Conservation (phyloP, 2,888 invertebrate genomes). For the Rhagium mordax region DNA sequence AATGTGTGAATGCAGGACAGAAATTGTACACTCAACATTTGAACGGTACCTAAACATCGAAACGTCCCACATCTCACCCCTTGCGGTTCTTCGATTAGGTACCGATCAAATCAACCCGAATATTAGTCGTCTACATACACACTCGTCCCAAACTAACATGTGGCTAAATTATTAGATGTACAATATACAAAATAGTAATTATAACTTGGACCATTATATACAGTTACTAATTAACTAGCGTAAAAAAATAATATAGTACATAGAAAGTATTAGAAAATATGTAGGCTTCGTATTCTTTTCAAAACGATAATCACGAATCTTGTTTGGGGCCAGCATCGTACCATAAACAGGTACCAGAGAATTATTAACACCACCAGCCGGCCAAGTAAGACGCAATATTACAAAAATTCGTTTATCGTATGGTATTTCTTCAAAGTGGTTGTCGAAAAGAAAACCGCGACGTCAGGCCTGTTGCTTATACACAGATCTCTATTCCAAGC, state of each 20-base stretch:
- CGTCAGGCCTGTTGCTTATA: too few relatives aligned
- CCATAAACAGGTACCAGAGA: too few relatives aligned
- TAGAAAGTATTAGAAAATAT: constrained; percentile 20
- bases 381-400: too few relatives aligned
- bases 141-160: neutral
- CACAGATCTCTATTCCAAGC: neutral
- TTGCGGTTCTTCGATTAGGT: neutral
- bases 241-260: constrained; percentile 19
- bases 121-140: neutral
- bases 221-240: constrained; percentile 2
- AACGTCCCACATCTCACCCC: neutral
- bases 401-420: too few relatives aligned
- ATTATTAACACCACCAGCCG: too few relatives aligned
- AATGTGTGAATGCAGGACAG: neutral
- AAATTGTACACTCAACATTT: neutral
- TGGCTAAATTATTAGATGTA: neutral
- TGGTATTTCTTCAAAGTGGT: too few relatives aligned
- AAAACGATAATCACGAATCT: neutral
- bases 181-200: constrained; percentile 12
- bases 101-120: neutral
- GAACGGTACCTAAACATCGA: neutral
- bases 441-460: too few relatives aligned
- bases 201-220: constrained; percentile 23
- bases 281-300: neutral
- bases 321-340: too few relatives aligned